Conservation (phyloP, 2,113 vertebrate species). For the Cheirogaleus medius region DNA sequence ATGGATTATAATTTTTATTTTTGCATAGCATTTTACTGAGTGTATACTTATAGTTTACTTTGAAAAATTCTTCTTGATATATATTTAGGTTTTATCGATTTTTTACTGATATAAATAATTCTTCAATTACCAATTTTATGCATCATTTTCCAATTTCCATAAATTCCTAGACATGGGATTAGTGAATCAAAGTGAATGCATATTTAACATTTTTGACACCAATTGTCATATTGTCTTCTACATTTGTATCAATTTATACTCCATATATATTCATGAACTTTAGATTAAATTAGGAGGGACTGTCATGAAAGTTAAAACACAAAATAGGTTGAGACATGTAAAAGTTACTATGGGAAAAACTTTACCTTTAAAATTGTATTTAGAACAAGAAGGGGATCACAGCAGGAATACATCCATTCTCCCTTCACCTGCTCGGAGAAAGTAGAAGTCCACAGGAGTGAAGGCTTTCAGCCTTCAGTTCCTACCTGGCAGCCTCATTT, state of each 20-base stretch:
- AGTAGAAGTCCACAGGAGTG: not conserved
- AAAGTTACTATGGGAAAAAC: not conserved
- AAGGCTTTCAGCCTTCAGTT: not conserved
- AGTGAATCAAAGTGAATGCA: conserved; percentile 6
- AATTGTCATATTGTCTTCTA: not conserved
- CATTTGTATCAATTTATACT: not conserved
- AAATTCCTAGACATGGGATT: conserved; percentile 20
- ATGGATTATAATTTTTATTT: not conserved
- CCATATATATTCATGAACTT: conserved; percentile 47
- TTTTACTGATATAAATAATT: not conserved
- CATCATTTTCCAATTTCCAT: conserved; percentile 33
- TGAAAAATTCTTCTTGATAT: not conserved
- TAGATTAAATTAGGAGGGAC: not conserved
- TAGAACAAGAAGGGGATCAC: not conserved
- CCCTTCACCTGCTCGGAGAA: not conserved
- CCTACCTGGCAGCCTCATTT: not conserved
- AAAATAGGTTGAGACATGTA: not conserved
- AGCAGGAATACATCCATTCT: not conserved
- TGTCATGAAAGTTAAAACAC: not conserved
- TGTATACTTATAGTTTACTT: not conserved
- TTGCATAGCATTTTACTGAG: not conserved
- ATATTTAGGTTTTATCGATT: conserved; percentile 9
- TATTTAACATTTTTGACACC: not conserved
- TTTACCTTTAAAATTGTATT: not conserved
- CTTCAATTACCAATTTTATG: not conserved